A percentile compares a stretch with the other conserved stretches of the same genome.
Conservation (phyloP, 2,888 invertebrate genomes). For the Venustoraphidia nigricollis region DNA sequence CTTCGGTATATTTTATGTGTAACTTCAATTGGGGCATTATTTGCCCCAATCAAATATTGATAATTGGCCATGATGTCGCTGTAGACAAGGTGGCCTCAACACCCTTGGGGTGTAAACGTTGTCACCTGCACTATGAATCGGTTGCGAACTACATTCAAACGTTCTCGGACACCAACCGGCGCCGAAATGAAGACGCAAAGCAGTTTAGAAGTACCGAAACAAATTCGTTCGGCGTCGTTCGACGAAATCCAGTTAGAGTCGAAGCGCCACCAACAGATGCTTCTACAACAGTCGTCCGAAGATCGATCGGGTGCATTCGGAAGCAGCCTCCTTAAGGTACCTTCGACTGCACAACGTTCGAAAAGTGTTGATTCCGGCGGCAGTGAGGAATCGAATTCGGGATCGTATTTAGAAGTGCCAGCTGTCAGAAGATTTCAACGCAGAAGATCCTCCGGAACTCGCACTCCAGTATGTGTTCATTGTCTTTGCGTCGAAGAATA, state of each 20-base stretch:
- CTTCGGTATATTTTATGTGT: too few relatives aligned
- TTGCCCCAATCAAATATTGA: too few relatives aligned
- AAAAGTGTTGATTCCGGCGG: conserved; percentile 69
- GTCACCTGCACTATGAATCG: conserved; percentile 49
- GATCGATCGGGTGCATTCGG: background rate
- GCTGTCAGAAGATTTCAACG: conserved; percentile 43
- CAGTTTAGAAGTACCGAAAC: conserved; percentile 80
- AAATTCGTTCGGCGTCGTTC: conserved; percentile 79
- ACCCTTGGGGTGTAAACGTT: conserved; percentile 15
- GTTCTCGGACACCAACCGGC: conserved; percentile 76
- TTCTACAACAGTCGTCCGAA: conserved; percentile 15
- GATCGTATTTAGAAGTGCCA: conserved; percentile 29
- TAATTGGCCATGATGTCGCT: too few relatives aligned
- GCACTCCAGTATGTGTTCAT: conserved; percentile 58
- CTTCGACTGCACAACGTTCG: conserved; percentile 40
- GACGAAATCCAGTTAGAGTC: conserved; percentile 76
- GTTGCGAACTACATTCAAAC: conserved; percentile 73
- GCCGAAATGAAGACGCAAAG: conserved; percentile 86
- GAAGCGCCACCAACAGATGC: conserved; percentile 36
- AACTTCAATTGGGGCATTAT: too few relatives aligned
- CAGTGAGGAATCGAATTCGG: conserved; percentile 55
- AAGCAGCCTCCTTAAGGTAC: conserved; percentile 17
- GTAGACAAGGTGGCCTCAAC: background rate
- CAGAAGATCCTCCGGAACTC: conserved; percentile 45
- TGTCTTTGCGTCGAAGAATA: conserved; percentile 65